A percentile compares a stretch with the other conserved stretches of the same genome.
phyloP scores from a whole-genome alignment of 2,113 vertebrate genomes.

The Cinclus cinclus region DNA sequence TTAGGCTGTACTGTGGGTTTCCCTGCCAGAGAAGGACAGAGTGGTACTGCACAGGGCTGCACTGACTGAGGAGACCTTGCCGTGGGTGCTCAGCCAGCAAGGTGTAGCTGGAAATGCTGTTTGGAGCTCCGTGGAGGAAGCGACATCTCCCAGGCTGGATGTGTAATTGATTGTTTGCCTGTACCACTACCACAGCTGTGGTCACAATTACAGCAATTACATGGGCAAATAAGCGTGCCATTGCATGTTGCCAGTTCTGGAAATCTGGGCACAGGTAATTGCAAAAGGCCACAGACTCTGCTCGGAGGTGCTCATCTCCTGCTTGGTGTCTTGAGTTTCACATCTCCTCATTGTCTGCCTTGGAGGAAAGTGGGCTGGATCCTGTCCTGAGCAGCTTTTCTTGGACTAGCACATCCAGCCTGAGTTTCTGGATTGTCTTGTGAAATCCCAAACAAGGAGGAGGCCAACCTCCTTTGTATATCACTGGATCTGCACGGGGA shows the following conservation, averaged over 20 bases:
- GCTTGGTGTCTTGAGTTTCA: background rate
- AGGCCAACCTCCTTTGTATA: background rate
- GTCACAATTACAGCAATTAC: constrained; percentile 8
- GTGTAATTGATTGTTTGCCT: background rate
- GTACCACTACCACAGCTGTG: background rate
- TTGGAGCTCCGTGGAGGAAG: background rate
- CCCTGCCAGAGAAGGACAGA: background rate
- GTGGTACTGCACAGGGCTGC: background rate
- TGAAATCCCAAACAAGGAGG: background rate
- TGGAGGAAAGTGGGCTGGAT: background rate
- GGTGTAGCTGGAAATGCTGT: background rate
- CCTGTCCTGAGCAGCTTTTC: background rate
- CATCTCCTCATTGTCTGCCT: background rate
- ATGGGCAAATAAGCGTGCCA: background rate
- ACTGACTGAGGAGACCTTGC: background rate
- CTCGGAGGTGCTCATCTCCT: background rate
- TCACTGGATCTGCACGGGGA: background rate
- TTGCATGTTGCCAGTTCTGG: background rate
- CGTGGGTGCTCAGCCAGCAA: background rate
- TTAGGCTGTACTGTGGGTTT: background rate
- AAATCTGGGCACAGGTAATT: background rate
- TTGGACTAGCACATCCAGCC: background rate
- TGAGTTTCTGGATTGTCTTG: background rate
- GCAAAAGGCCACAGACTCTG: background rate
- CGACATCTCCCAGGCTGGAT: background rate